Base-by-base conservation (phyloP, 1,140 invertebrate species). In the Planococcus citri region DNA sequence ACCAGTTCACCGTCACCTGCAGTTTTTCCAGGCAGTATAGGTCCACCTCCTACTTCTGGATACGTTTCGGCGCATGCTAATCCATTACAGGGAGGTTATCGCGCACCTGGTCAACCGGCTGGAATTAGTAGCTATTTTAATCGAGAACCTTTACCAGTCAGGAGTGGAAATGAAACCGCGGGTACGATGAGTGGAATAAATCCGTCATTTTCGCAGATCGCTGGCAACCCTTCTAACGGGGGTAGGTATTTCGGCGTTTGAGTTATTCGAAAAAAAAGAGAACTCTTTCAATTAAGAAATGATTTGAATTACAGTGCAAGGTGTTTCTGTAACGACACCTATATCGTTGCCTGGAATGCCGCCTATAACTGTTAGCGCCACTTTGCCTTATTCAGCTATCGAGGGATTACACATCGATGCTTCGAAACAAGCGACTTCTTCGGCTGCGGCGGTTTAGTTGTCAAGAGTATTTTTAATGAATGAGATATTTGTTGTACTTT, bases 281-380 rank as follows among this genome's bases (percentile, higher is more conserved):
- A n/a, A n/a, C n/a, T n/a, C 3, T 51, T 51, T 17, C n/a, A 20
- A 20, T 51, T n/a, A 3, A 37, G 14, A 8, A 37, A 17, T 51
- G 2, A 3, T 14, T 20, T 14, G 6, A 6, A 17, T 51, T 51
- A 3, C 17, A 51, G 10, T 20, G 25, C 60, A 64, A 33, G 84
- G 84, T 61, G 83, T 86, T 78, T 84, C 85, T 33, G 80, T 86
- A 0, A 86, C 87, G 25, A 88, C 87, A 0, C 87, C 88, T 0
- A 84, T 91, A n/a, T 84, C 83, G 37, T 78, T 90, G 71, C 88
- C 87, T 22, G 88, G 88, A 17, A 88, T 90, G 87, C 89, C 89
- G 22, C 87, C 88, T 4, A 88, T 90, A 71, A 90, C 88, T n/a
- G 88, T 90, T 1, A 88, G 86, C 76, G 86, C 87, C 21, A 86